These are phyloP conservation scores for Alces alces DNA, from an alignment of 2,113 vertebrate genomes.

Conservation along the genomic window DNA sequence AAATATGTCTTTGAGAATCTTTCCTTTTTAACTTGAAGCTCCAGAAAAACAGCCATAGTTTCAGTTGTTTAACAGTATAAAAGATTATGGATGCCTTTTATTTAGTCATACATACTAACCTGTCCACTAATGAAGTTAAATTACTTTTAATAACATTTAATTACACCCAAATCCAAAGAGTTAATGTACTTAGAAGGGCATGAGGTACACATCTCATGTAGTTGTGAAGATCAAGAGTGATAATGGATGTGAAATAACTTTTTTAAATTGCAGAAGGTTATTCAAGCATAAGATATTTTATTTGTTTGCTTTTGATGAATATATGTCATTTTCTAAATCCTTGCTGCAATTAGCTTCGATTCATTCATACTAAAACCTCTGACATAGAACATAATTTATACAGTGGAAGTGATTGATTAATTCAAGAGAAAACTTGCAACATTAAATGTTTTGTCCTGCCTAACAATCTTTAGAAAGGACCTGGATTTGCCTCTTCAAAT, in stretches of 20 bases:
- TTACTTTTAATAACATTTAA: conserved; percentile 43
- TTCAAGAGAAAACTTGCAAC: conserved; percentile 32
- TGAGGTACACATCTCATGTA: background rate
- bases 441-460: conserved; percentile 31
- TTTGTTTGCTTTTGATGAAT: conserved; percentile 27
- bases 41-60: background rate
- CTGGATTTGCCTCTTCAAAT: background rate
- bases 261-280: background rate
- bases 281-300: conserved; percentile 11
- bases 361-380: conserved; percentile 12
- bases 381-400: conserved; percentile 22
- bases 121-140: conserved; percentile 4
- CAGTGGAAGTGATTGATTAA: conserved; percentile 28
- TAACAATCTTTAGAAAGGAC: conserved; percentile 13
- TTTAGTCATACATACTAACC: conserved; percentile 14
- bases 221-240: background rate
- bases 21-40: background rate
- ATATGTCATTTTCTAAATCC: conserved; percentile 1
- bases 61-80: background rate
- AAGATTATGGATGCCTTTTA: background rate
- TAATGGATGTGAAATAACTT: background rate
- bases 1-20: background rate
- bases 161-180: background rate
- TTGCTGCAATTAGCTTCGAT: background rate
- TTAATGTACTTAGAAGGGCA: background rate